Evolutionary conservation across 2,888 invertebrate genomes (phyloP).

Genomic region (Selenia dentaria): DNA sequence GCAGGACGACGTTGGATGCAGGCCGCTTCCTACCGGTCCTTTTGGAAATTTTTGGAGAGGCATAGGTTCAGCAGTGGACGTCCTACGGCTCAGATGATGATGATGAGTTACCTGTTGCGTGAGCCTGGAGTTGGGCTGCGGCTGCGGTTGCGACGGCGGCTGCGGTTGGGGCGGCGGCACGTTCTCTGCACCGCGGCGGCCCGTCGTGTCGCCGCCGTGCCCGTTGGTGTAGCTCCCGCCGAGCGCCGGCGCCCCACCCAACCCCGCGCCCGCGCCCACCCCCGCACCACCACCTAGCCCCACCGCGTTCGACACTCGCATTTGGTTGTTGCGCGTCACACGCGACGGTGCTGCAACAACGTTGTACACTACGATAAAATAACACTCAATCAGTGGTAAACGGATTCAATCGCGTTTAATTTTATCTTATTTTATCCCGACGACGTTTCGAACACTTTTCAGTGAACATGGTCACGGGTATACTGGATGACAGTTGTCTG

Average conservation of each 20-base stretch:
- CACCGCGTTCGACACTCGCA: slow-evolving; percentile 82
- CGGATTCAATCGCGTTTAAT: no score
- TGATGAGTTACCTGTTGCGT: slow-evolving; percentile 78
- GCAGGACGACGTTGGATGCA: no score
- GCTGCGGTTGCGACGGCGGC: slow-evolving; percentile 57
- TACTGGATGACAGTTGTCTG: no score
- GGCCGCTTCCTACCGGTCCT: no score
- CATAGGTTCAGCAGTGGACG: no score
- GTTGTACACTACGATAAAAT: slow-evolving; percentile 6
- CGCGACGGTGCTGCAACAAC: slow-evolving; percentile 69
- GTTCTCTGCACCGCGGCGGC: slow-evolving; percentile 85
- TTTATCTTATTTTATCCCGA: no score
- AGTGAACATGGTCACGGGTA: no score
- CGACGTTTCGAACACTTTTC: no score
- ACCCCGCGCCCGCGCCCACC: slow-evolving; percentile 70
- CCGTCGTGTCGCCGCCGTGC: slow-evolving; percentile 77
- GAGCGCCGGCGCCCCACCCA: no score
- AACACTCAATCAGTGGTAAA: neutral
- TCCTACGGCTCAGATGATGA: no score
- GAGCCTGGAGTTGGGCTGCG: slow-evolving; percentile 66
- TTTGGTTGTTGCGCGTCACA: slow-evolving; percentile 79
- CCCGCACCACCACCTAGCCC: slow-evolving; percentile 62
- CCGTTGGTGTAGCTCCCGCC: slow-evolving; percentile 35
- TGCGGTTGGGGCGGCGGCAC: slow-evolving; percentile 83
- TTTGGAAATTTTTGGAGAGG: no score